Evolutionary conservation across 2,888 invertebrate genomes (phyloP).

Genomic region (Alviniconcha strummeri): DNA sequence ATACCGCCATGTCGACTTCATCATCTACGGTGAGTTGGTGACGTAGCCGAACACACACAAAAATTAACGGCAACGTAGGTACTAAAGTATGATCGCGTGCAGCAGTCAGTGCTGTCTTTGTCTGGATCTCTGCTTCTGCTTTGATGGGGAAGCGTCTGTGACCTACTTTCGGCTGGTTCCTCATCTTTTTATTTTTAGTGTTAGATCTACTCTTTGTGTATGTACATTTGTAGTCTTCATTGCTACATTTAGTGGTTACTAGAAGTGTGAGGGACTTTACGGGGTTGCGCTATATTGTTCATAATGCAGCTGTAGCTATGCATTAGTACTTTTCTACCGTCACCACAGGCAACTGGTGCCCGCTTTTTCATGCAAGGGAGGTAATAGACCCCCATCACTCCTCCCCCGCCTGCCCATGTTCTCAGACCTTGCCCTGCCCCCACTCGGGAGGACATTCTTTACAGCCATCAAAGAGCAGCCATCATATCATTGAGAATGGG

Average conservation of each 20-base stretch:
- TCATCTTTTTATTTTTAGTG: background rate
- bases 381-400: no score
- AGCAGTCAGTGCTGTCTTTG: background rate
- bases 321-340: background rate
- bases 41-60: no score
- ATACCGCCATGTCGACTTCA: slow-evolving; percentile 43
- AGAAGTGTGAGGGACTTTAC: background rate
- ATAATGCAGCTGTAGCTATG: background rate
- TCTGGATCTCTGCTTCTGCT: background rate
- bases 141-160: slow-evolving; percentile 17
- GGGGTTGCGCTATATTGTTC: background rate
- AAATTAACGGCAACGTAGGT: background rate
- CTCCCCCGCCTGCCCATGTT: no score
- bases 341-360: background rate
- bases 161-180: slow-evolving; percentile 27
- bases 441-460: no score
- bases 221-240: background rate
- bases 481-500: no score
- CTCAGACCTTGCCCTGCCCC: no score
- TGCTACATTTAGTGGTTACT: background rate
- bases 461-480: no score
- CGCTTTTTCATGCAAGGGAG: no score
- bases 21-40: slow-evolving; percentile 46
- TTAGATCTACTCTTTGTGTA: no score
- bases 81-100: background rate